Evolutionary conservation across 2,113 vertebrate genomes (phyloP).

Genomic region (Carassius carassius): DNA sequence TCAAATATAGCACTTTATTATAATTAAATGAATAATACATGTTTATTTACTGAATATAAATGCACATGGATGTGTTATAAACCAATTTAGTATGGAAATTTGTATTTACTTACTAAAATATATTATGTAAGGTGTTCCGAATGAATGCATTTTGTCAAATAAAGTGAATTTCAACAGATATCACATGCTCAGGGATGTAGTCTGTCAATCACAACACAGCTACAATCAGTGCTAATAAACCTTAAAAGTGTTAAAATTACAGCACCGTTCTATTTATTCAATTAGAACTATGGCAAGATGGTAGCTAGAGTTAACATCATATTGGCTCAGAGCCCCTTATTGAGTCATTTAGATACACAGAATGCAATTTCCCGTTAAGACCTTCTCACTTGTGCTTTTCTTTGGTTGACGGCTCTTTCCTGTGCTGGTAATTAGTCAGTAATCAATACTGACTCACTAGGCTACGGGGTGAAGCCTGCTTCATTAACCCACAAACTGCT

Average conservation of each 20-base stretch:
- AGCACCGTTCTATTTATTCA: neutral
- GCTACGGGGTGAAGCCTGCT: neutral
- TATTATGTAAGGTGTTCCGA: neutral
- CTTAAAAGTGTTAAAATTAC: neutral
- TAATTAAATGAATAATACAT: too few species aligned
- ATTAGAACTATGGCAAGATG: neutral
- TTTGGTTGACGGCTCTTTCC: neutral
- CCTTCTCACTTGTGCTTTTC: neutral
- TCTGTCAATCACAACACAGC: neutral
- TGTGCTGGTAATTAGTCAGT: constrained; percentile 19
- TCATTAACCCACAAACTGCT: constrained; percentile 24
- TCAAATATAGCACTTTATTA: too few species aligned
- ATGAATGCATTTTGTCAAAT: neutral
- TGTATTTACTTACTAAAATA: too few species aligned
- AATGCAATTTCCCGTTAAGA: neutral
- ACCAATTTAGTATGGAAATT: too few species aligned
- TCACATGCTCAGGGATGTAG: neutral
- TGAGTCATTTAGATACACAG: neutral
- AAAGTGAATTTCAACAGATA: neutral
- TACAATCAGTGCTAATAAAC: neutral
- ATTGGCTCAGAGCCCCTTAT: neutral
- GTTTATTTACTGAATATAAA: too few species aligned
- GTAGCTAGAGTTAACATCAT: neutral
- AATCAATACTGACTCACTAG: constrained; percentile 29
- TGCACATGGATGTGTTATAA: too few species aligned